Percentiles rank a stretch among this genome's conserved stretches.
phyloP scores from a whole-genome alignment of 2,113 vertebrate genomes.

The Saccopteryx leptura region DNA sequence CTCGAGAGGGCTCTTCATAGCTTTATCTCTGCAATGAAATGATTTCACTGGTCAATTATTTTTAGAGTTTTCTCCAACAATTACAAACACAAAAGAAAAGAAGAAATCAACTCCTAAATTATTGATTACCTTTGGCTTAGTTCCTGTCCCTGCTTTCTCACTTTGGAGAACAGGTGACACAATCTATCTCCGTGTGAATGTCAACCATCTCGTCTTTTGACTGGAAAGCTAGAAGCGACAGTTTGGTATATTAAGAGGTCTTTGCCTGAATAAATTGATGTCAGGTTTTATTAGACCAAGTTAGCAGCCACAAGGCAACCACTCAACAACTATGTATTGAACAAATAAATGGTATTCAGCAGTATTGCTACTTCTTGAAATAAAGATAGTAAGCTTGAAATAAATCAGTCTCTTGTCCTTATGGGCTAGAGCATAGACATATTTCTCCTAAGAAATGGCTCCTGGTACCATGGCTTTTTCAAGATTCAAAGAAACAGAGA shows the following conservation, averaged over 20 bases:
- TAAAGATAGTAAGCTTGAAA: constrained; percentile 45
- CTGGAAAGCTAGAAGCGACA: constrained; percentile 72
- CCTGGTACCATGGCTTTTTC: background rate
- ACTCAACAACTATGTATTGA: background rate
- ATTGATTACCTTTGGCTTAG: constrained; percentile 35
- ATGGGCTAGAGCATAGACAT: background rate
- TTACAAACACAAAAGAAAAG: constrained; percentile 38
- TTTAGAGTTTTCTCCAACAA: constrained; percentile 46
- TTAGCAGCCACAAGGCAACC: constrained; percentile 45
- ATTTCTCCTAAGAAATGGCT: constrained; percentile 22
- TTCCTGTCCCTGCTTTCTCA: constrained; percentile 19
- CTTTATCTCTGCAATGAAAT: background rate
- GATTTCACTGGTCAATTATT: constrained; percentile 23
- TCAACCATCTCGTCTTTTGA: constrained; percentile 73
- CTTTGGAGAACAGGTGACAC: constrained; percentile 62
- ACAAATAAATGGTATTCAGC: constrained; percentile 37
- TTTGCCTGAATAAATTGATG: constrained; percentile 72
- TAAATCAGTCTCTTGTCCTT: background rate
- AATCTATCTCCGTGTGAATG: constrained; percentile 49
- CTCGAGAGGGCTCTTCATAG: background rate
- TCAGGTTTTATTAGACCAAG: constrained; percentile 79
- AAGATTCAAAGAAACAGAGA: constrained; percentile 20
- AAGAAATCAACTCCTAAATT: background rate
- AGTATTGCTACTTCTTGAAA: constrained; percentile 29
- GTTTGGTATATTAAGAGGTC: constrained; percentile 75